phyloP scores from a whole-genome alignment of 92 coral and sea anemone species.

The Micromussa lordhowensis region DNA sequence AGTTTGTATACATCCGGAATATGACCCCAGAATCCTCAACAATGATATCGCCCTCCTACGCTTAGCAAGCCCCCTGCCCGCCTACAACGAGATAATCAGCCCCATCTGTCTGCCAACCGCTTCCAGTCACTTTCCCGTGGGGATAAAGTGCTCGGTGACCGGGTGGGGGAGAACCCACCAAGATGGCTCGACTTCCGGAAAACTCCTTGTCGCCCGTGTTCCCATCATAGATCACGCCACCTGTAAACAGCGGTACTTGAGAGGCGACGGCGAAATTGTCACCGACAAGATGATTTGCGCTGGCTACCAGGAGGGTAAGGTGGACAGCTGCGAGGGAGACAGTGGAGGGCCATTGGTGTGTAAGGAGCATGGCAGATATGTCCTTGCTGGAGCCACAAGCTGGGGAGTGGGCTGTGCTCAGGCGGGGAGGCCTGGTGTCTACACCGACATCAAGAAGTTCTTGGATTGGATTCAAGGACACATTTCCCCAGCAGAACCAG shows the following conservation, averaged over 20 bases:
- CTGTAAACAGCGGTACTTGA: constrained; percentile 67
- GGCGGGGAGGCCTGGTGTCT: constrained; percentile 77
- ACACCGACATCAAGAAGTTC: constrained; percentile 70
- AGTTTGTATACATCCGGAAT: constrained; percentile 78
- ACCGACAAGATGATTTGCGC: constrained; percentile 84
- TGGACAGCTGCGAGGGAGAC: constrained; percentile 88
- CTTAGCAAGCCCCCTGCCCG: constrained; percentile 60
- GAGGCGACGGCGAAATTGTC: constrained; percentile 44
- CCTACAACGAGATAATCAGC: constrained; percentile 64
- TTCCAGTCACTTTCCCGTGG: constrained; percentile 38
- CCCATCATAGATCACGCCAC: constrained; percentile 55
- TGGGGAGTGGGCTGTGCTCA: constrained; percentile 91
- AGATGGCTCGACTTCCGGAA: constrained; percentile 49
- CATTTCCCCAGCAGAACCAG: constrained; percentile 16
- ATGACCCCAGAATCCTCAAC: constrained; percentile 60
- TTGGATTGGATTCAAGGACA: constrained; percentile 66
- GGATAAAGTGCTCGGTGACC: constrained; percentile 68
- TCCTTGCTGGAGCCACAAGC: constrained; percentile 76
- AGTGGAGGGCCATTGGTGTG: constrained; percentile 93
- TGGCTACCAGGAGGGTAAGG: constrained; percentile 72
- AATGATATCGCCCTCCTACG: constrained; percentile 78
- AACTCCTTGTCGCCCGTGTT: constrained; percentile 74
- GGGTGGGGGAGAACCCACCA: constrained; percentile 72
- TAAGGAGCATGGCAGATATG: constrained; percentile 56
- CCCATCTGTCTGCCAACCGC: constrained; percentile 76